Conservation (phyloP, 2,888 invertebrate species). For the Heliconius aoede region DNA sequence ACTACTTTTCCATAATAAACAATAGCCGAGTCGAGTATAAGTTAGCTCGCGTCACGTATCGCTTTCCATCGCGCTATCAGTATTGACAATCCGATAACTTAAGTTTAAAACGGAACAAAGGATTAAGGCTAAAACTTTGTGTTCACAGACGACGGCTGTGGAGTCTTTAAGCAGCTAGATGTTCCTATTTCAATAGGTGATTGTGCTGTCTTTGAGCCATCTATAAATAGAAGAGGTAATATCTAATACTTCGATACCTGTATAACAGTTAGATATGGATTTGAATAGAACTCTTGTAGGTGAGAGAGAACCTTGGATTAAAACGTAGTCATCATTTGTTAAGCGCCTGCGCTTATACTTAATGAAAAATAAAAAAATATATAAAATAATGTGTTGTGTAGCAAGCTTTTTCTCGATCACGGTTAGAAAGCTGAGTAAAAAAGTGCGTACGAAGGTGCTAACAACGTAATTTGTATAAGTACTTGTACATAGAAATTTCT, state of each 20-base stretch:
- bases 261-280: constrained; percentile 2
- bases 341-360: not conserved
- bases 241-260: constrained; percentile 18
- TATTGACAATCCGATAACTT: constrained; percentile 17
- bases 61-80: constrained; percentile 1
- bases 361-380: not conserved
- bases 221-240: constrained; percentile 24
- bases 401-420: not conserved
- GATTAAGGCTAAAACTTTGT: constrained; percentile 39
- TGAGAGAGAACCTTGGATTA: not conserved
- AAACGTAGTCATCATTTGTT: not conserved
- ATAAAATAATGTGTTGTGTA: not conserved
- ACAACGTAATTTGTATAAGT: not conserved
- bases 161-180: constrained; percentile 28
- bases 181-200: constrained; percentile 29
- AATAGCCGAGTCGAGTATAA: not conserved
- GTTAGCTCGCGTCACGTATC: not conserved
- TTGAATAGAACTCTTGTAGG: not conserved
- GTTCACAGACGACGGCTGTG: constrained; percentile 33
- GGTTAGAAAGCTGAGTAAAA: not conserved
- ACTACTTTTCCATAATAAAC: not conserved
- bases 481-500: not conserved
- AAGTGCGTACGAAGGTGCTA: not conserved
- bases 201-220: constrained; percentile 30
- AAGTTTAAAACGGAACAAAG: constrained; percentile 36